A percentile compares a stretch with the other conserved stretches of the same genome.
phyloP scores from a whole-genome alignment of 2,888 invertebrate species.

The Pheosia tremula region DNA sequence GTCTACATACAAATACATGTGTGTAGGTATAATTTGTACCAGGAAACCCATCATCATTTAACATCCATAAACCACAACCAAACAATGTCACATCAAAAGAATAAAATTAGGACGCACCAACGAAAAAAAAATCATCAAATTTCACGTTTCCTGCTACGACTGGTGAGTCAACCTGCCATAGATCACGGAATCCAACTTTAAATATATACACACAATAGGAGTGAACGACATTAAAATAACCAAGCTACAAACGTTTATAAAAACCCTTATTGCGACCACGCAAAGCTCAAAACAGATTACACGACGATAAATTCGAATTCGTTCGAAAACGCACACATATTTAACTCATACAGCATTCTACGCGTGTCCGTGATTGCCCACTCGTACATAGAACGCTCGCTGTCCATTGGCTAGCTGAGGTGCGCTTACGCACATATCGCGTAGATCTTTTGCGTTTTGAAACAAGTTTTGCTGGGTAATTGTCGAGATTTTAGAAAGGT shows the following conservation, averaged over 20 bases:
- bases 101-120: slow-evolving; percentile 51
- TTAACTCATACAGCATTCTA: slow-evolving; percentile 25
- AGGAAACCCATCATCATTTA: slow-evolving; percentile 35
- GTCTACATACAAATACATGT: no score
- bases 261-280: slow-evolving; percentile 11
- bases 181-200: slow-evolving; percentile 60
- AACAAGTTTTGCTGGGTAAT: slow-evolving; percentile 72
- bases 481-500: slow-evolving; percentile 83
- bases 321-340: slow-evolving; percentile 35
- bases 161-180: slow-evolving; percentile 56
- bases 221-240: slow-evolving; percentile 57
- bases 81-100: slow-evolving; percentile 49
- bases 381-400: slow-evolving; percentile 40
- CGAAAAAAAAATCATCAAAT: slow-evolving; percentile 43
- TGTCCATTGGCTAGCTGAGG: slow-evolving; percentile 49
- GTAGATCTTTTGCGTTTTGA: slow-evolving; percentile 61
- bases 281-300: slow-evolving; percentile 46
- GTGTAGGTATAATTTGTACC: slow-evolving; percentile 26
- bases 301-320: slow-evolving; percentile 13
- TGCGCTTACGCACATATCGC: slow-evolving; percentile 62
- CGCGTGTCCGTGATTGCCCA: slow-evolving; percentile 32
- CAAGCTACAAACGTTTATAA: slow-evolving; percentile 15
- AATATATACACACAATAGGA: slow-evolving; percentile 44
- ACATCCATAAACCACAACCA: slow-evolving; percentile 39
- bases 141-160: slow-evolving; percentile 60